Base-by-base conservation (phyloP, 2,797 vertebrate genomes). In the Acrocephalus scirpaceus region DNA sequence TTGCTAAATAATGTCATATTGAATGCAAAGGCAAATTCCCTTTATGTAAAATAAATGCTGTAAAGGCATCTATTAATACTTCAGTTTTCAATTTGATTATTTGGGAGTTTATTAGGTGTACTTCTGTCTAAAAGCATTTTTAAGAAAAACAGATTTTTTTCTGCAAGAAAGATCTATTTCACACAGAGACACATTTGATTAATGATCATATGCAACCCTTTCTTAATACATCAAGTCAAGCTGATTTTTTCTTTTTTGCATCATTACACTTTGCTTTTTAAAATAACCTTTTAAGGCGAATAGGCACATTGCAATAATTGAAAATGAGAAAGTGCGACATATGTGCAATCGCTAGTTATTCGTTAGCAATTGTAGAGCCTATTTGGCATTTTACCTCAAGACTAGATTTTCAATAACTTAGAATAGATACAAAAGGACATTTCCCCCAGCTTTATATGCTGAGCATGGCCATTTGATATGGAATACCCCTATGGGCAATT, bases 91-190 rank as follows among this genome's bases (percentile, higher is more conserved):
- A 75, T 53, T 25, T 4, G 2, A 67, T 74, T 67, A 79, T 75
- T 48, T 8, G 10, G 11, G 1, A 0, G 0, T 27, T 67, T 83
- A 1, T 76, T 64, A 84, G 20, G 5, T 32, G 5, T 50, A 16
- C 5, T 89, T 85, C 36, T 38, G 22, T 12, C 5, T 70, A 58
- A 57, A 83, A 71, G 0, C 3, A 38, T 73, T 57, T 3, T n/a
- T 8, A 1, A 58, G 30, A 32, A 15, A 15, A 12, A 32, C 12
- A 6, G 1, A 85, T 19, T 86, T 23, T 85, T 66, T 87, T 61
- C 30, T 44, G 22, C 13, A 69, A 18, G 15, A 72, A 73, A 50
- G 13, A 44, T 44, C 10, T 30, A 2, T 60, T 91, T 86, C n/a
- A 32, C 23, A 38, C 25, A 36, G 12, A n/a, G 16, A 93, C 20